Conservation (phyloP, 1,140 invertebrate genomes). For the Schlechtendalia chinensis region DNA sequence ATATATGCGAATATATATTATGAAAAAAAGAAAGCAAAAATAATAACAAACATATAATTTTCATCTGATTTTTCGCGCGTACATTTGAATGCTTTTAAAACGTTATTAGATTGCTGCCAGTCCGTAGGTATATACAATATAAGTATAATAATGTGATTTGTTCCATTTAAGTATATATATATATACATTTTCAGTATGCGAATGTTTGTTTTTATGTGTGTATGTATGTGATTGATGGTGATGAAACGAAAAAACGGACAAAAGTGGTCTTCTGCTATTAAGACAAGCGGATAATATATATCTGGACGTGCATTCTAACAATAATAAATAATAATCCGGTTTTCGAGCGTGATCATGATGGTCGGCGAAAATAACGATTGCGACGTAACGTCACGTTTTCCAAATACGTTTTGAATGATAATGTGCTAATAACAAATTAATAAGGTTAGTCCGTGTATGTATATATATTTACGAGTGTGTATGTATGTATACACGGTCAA, state of each 20-base stretch:
- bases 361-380: not conserved
- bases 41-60: no score
- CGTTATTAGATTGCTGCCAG: not conserved
- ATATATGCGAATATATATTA: no score
- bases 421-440: no score
- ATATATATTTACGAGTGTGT: no score
- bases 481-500: no score
- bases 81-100: slow-evolving; percentile 6
- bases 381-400: not conserved
- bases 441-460: no score
- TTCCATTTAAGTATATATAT: no score
- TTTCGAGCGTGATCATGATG: not conserved
- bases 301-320: not conserved
- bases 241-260: slow-evolving; percentile 18
- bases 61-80: not conserved
- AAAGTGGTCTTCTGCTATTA: not conserved
- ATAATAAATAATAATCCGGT: not conserved
- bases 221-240: not conserved
- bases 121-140: not conserved
- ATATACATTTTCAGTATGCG: not conserved
- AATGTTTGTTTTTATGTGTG: not conserved
- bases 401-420: not conserved
- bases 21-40: no score
- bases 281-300: not conserved
- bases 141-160: not conserved